phyloP scores from a whole-genome alignment of 2,888 invertebrate genomes.

The Acanthosoma haemorrhoidale region DNA sequence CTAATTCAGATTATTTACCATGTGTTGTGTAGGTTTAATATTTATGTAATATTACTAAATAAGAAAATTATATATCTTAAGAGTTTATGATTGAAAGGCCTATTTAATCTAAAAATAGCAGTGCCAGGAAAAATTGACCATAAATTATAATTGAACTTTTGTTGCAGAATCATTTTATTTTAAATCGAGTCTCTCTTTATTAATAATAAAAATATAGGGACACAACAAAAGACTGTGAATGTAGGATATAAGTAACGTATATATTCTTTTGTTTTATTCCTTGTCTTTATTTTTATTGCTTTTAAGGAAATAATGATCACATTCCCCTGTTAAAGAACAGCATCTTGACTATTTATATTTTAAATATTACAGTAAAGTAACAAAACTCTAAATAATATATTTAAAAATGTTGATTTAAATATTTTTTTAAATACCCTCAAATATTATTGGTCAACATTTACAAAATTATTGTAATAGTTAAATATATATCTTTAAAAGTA shows the following conservation, averaged over 20 bases:
- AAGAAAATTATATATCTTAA: background rate
- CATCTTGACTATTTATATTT: slow-evolving; percentile 7
- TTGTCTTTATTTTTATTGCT: background rate
- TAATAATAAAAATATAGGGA: background rate
- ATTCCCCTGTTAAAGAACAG: slow-evolving; percentile 4
- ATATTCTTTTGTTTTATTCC: background rate
- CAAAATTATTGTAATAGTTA: background rate
- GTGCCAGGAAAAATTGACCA: background rate
- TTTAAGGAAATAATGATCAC: background rate
- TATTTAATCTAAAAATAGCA: background rate
- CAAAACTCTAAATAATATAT: background rate
- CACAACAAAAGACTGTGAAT: slow-evolving; percentile 20
- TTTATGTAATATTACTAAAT: background rate
- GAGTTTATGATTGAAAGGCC: background rate
- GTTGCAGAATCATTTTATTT: background rate
- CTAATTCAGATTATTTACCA: slow-evolving; percentile 22
- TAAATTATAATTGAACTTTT: background rate
- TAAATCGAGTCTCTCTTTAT: background rate
- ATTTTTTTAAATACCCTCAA: slow-evolving; percentile 16
- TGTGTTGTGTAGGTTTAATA: slow-evolving; percentile 25
- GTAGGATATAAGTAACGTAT: slow-evolving; percentile 13
- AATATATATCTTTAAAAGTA: background rate
- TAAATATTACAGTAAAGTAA: slow-evolving; percentile 1
- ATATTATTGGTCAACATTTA: background rate
- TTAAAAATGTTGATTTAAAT: slow-evolving; percentile 13